phyloP scores from a whole-genome alignment of 2,888 invertebrate species.

The Hirtodrosophila histrioides region DNA sequence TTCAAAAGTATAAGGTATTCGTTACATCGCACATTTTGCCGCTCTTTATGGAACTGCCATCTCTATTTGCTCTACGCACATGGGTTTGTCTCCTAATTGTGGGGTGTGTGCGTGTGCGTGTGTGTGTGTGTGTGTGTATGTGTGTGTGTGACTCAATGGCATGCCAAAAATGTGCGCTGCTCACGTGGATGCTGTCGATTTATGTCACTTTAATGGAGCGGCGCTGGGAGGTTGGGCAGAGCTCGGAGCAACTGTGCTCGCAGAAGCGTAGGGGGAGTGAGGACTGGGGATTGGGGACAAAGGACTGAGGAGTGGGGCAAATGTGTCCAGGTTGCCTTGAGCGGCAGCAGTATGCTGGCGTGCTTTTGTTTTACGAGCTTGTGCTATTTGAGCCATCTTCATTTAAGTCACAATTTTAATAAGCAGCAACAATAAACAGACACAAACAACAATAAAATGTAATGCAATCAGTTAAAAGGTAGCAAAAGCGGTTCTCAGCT shows the following conservation, averaged over 20 bases:
- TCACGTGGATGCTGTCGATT: conserved; percentile 59
- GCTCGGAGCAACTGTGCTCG: too few relatives aligned
- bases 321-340: too few relatives aligned
- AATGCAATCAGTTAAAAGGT: conserved; percentile 6
- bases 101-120: conserved; percentile 1
- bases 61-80: neutral
- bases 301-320: too few relatives aligned
- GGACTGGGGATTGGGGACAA: too few relatives aligned
- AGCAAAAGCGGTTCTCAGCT: too few relatives aligned
- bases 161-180: conserved; percentile 46
- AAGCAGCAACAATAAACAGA: conserved; percentile 19
- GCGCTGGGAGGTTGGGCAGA: conserved; percentile 14
- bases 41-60: too few relatives aligned
- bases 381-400: conserved; percentile 13
- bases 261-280: neutral
- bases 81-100: conserved; percentile 17
- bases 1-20: too few relatives aligned
- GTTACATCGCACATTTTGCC: too few relatives aligned
- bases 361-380: conserved; percentile 26
- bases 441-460: conserved; percentile 10
- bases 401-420: conserved; percentile 40
- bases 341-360: neutral
- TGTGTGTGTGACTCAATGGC: conserved; percentile 33
- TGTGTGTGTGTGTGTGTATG: conserved; percentile 3
- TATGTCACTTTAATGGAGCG: conserved; percentile 64